These are phyloP conservation scores for Rhinopomastus cyanomelas DNA, from an alignment of 2,113 vertebrate species.

Conservation along the genomic window DNA sequence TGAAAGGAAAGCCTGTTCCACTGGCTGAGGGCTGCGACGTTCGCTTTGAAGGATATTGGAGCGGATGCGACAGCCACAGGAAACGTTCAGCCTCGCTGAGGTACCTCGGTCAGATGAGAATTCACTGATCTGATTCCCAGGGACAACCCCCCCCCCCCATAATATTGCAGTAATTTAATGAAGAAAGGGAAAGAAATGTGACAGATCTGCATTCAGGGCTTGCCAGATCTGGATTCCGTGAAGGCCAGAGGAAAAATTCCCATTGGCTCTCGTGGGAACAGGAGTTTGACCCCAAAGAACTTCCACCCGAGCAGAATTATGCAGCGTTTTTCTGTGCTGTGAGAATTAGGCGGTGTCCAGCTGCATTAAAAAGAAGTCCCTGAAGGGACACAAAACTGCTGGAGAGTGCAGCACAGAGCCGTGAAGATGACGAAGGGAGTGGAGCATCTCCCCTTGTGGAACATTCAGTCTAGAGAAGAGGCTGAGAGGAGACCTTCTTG, in stretches of 20 bases:
- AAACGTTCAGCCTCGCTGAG: slow-evolving; percentile 31
- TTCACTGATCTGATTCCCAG: slow-evolving; percentile 47
- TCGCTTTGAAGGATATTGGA: slow-evolving; percentile 48
- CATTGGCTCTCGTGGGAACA: neutral
- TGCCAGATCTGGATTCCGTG: neutral
- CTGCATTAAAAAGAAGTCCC: neutral
- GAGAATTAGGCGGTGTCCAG: neutral
- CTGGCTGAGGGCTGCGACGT: neutral
- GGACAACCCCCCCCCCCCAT: too few species aligned
- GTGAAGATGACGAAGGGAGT: too few species aligned
- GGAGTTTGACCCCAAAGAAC: neutral
- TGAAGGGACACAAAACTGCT: too few species aligned
- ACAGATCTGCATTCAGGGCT: neutral
- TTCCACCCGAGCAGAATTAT: neutral
- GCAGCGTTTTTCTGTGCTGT: neutral
- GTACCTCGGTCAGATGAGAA: slow-evolving; percentile 28
- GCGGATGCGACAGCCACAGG: slow-evolving; percentile 16
- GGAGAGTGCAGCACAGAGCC: too few species aligned
- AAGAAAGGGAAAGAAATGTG: slow-evolving; percentile 18
- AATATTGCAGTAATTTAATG: neutral
- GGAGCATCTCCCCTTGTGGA: too few species aligned
- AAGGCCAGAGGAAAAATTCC: slow-evolving; percentile 28
- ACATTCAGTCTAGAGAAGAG: too few species aligned
- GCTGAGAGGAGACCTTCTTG: too few species aligned
- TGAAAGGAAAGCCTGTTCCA: slow-evolving; percentile 51